Evolutionary conservation across 2,888 invertebrate genomes (phyloP).

Genomic region (Caenorhabditis afra): DNA sequence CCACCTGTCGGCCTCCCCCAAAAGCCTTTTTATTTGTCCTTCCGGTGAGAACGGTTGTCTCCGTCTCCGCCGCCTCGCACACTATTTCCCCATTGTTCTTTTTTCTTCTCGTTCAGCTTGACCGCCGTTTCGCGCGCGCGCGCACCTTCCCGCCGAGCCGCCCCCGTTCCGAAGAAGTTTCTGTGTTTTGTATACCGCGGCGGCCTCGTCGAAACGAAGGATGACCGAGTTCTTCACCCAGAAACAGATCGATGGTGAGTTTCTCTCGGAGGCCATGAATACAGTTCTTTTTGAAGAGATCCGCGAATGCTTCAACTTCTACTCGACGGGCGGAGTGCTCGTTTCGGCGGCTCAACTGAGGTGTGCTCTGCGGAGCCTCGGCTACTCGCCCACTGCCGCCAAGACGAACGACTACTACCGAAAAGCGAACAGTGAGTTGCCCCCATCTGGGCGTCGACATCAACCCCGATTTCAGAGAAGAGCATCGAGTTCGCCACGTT

Average conservation of each 20-base stretch:
- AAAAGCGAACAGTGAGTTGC: constrained; percentile 48
- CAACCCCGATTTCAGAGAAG: constrained; percentile 48
- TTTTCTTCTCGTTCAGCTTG: too few species aligned
- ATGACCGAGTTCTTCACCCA: constrained; percentile 62
- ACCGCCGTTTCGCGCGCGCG: too few species aligned
- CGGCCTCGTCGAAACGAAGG: too few species aligned
- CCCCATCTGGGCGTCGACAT: neutral
- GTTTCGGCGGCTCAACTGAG: constrained; percentile 60
- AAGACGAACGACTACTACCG: constrained; percentile 62
- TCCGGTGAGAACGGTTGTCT: too few species aligned
- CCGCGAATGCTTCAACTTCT: constrained; percentile 69
- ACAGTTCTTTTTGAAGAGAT: constrained; percentile 54
- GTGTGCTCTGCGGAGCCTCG: constrained; percentile 66
- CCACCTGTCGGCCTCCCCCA: too few species aligned
- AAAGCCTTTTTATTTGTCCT: too few species aligned
- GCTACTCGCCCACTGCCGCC: constrained; percentile 63
- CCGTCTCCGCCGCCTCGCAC: too few species aligned
- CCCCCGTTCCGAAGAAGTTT: too few species aligned
- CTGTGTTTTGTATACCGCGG: too few species aligned
- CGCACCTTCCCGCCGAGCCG: too few species aligned
- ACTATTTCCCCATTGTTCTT: too few species aligned
- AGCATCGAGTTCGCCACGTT: constrained; percentile 65
- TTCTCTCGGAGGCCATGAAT: neutral
- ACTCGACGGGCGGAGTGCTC: constrained; percentile 55
- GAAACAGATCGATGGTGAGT: constrained; percentile 66